These are phyloP conservation scores for Stegastes partitus DNA, from an alignment of 2,113 vertebrate genomes.

Conservation along the genomic window DNA sequence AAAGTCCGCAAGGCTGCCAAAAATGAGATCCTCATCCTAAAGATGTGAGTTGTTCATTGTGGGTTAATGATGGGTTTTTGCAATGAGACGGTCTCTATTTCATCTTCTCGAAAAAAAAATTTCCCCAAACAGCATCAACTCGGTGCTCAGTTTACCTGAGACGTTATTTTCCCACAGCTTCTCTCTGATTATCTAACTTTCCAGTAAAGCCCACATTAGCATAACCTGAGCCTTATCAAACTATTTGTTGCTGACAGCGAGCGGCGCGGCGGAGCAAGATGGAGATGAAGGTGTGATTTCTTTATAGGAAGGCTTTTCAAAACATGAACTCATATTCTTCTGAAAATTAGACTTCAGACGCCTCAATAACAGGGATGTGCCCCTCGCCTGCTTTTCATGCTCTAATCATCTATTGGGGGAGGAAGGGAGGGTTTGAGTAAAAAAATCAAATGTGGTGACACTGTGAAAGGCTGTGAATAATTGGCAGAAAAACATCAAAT, in stretches of 20 bases:
- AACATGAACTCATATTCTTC: constrained; percentile 22
- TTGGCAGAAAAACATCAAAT: constrained; percentile 32
- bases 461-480: constrained; percentile 22
- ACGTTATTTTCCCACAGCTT: constrained; percentile 15
- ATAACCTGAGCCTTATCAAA: constrained; percentile 48
- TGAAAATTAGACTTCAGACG: constrained; percentile 30
- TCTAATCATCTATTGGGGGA: constrained; percentile 19
- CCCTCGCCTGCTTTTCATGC: constrained; percentile 4
- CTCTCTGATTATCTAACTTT: constrained; percentile 35
- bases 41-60: constrained; percentile 90
- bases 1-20: constrained; percentile 98
- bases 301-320: constrained; percentile 23
- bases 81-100: background rate
- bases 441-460: constrained; percentile 26
- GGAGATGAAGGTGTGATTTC: constrained; percentile 42
- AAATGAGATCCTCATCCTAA: constrained; percentile 97
- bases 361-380: background rate
- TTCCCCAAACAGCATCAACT: background rate
- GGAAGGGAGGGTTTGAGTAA: background rate
- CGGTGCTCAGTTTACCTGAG: background rate
- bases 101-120: background rate
- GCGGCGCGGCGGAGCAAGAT: background rate
- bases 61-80: background rate
- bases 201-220: constrained; percentile 41
- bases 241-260: constrained; percentile 35